Base-by-base conservation (phyloP, 64 coral and sea anemone genomes). In the Pocillopora damicornis region DNA sequence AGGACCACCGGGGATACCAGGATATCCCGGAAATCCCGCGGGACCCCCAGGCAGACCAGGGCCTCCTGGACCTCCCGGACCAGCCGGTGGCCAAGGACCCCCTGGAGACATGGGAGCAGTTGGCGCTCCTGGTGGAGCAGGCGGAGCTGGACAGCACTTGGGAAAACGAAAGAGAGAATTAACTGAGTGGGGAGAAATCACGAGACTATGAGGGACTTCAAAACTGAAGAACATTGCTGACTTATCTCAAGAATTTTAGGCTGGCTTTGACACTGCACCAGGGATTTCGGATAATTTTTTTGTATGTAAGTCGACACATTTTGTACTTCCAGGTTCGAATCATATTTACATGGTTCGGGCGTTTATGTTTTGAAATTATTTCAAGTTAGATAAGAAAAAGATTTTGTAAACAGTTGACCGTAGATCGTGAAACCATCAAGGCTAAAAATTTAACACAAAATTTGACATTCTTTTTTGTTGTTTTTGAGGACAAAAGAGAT, bases 1-100 rank as follows among this genome's bases (percentile, higher is more conserved):
- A 37, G 96, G 96, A 37, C 96, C 93, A n/a, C 79, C 90, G 25
- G 96, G 96, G 2, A 76, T 86, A 30, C 95, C 95, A 18, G 95
- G 95, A 35, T 88, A 91, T 65, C 89, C 95, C 35, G 95, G 92
- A 35, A 68, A 63, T 15, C 93, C 93, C 51, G 93, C 93, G 9
- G 97, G 97, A 88, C 88, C 97, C 13, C 76, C 83, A 8, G 97
- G 97, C 42, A 88, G 90, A 75, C 37, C 80, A 26, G 97, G 97
- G 11, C 93, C 97, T 60, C 87, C 78, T 75, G 90, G 93, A 86
- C 93, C 93, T 74, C 90, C 96, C 26, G 96, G 96, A 79, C 72
- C 84, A 60, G 34, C 90, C 22, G 96, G 96, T 5, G 82, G 83
- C 8, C 93, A 92, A 86, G 96, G 96, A 75, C 82, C 93, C 7